These are phyloP conservation scores for Cetonia aurata DNA, from an alignment of 2,888 invertebrate species.

Conservation along the genomic window DNA sequence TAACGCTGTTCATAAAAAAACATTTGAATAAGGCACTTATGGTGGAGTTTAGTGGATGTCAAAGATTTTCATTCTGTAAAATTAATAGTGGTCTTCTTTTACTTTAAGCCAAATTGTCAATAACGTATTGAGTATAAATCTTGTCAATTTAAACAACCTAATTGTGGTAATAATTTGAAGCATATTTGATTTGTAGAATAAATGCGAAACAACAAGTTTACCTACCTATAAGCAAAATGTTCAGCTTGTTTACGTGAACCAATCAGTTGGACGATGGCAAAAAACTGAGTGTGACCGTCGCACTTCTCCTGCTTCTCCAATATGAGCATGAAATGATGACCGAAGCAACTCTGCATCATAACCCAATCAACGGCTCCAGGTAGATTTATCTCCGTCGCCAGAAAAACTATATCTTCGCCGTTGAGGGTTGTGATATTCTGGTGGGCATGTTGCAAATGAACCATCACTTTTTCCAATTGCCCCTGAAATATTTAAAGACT, in stretches of 20 bases:
- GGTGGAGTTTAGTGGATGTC: too few relatives aligned
- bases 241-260: slow-evolving; percentile 99
- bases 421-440: slow-evolving; percentile 98
- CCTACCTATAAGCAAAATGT: slow-evolving; percentile 93
- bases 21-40: too few relatives aligned
- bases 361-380: slow-evolving; percentile 99
- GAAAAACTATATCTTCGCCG: slow-evolving; percentile 98
- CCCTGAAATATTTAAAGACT: slow-evolving; percentile 68
- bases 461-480: slow-evolving; percentile 97
- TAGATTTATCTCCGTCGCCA: slow-evolving; percentile 99
- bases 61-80: too few relatives aligned
- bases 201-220: slow-evolving; percentile 17
- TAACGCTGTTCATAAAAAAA: too few relatives aligned
- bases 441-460: slow-evolving; percentile 96
- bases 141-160: too few relatives aligned
- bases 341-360: slow-evolving; percentile 99
- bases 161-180: too few relatives aligned
- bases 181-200: too few relatives aligned
- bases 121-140: too few relatives aligned
- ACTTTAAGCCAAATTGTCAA: too few relatives aligned
- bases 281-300: slow-evolving; percentile 96
- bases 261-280: slow-evolving; percentile 98
- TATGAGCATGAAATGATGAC: slow-evolving; percentile 99
- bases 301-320: slow-evolving; percentile 98
- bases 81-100: too few relatives aligned